Evolutionary conservation across 2,797 vertebrate species (phyloP).

Genomic region (Bovichtus diacanthus): DNA sequence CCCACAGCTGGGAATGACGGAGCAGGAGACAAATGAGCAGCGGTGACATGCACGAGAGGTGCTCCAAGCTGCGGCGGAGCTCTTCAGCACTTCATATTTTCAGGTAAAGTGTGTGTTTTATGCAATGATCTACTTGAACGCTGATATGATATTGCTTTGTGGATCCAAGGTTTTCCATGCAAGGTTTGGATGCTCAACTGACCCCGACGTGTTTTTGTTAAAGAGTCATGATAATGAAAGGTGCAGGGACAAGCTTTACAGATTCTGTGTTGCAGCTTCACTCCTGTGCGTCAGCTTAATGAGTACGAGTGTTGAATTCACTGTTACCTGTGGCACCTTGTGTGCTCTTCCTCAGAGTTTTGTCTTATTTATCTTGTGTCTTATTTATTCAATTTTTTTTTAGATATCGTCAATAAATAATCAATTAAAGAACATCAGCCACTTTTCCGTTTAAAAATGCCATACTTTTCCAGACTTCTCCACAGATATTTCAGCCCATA

Average conservation of each 20-base stretch:
- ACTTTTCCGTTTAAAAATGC: too few relatives aligned
- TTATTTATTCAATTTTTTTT: too few relatives aligned
- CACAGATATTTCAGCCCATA: too few relatives aligned
- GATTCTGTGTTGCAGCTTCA: background rate
- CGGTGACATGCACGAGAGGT: constrained; percentile 32
- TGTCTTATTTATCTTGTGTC: background rate
- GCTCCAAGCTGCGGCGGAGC: constrained; percentile 19
- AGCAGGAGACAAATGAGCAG: constrained; percentile 26
- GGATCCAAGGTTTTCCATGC: background rate
- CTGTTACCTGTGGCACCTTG: too few relatives aligned
- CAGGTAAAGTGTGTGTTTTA: background rate
- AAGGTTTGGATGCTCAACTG: background rate
- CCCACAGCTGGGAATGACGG: constrained; percentile 45
- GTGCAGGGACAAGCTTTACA: background rate
- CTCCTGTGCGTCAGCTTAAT: background rate
- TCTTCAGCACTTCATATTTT: background rate
- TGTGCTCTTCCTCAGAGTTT: background rate
- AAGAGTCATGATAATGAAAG: background rate
- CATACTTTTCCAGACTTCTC: too few relatives aligned
- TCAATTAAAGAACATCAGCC: too few relatives aligned
- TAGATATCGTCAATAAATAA: too few relatives aligned
- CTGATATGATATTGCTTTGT: background rate
- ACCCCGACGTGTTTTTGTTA: background rate
- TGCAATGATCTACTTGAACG: background rate
- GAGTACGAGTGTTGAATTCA: background rate